Evolutionary conservation across 2,113 vertebrate genomes (phyloP).

Genomic region (Cynoglossus semilaevis): DNA sequence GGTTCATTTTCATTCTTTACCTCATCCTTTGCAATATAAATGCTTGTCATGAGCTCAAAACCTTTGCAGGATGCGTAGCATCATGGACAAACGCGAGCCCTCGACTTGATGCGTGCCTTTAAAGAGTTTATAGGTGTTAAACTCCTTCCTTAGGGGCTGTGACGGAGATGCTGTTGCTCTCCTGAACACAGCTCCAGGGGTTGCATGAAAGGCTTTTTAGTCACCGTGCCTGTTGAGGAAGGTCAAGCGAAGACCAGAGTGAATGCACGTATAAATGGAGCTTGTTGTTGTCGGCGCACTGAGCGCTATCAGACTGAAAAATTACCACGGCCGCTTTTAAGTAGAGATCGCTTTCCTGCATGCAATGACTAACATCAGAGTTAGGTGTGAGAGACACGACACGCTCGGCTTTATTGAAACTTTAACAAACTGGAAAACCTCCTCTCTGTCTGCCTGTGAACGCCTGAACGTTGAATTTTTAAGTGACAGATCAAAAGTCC

Average conservation of each 20-base stretch:
- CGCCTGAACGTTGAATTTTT: conserved; percentile 3
- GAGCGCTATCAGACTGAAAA: conserved; percentile 58
- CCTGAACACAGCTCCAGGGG: conserved; percentile 36
- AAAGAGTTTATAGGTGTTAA: conserved; percentile 50
- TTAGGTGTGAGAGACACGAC: background rate
- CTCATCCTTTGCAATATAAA: conserved; percentile 24
- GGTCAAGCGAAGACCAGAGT: conserved; percentile 61
- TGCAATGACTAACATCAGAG: conserved; percentile 51
- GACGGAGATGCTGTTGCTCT: conserved; percentile 24
- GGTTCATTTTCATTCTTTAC: conserved; percentile 37
- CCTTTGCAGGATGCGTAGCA: conserved; percentile 18
- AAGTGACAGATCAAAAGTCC: conserved; percentile 18
- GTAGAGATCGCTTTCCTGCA: conserved; percentile 46
- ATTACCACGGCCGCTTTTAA: conserved; percentile 47
- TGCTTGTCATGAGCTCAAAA: conserved; percentile 28
- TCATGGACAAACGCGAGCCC: conserved; percentile 34
- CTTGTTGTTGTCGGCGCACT: conserved; percentile 42
- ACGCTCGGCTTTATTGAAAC: conserved; percentile 4
- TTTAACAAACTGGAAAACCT: conserved; percentile 13
- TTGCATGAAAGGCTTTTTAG: conserved; percentile 58
- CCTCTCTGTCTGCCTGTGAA: background rate
- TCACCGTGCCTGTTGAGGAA: conserved; percentile 47
- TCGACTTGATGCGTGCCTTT: conserved; percentile 43
- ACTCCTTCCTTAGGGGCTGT: conserved; percentile 31
- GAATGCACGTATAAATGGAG: conserved; percentile 51